Evolutionary conservation across 2,888 invertebrate species (phyloP).

Genomic region (Dryobota labecula): DNA sequence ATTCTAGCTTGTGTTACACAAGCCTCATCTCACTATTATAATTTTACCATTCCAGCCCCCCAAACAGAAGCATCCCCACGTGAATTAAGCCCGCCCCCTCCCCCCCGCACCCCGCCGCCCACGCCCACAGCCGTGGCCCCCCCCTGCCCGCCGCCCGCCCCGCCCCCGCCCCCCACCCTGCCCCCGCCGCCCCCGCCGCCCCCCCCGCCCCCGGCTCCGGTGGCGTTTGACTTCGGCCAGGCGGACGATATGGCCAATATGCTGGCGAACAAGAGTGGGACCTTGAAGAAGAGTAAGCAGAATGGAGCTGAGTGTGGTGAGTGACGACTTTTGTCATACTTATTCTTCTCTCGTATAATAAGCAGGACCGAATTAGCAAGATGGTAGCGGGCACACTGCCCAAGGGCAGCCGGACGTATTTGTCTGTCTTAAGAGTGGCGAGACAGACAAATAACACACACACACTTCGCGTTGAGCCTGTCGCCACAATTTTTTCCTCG

Average conservation of each 20-base stretch:
- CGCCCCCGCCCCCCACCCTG: constrained; percentile 50
- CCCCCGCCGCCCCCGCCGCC: constrained; percentile 74
- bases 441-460: too few species aligned
- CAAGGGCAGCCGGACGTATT: too few species aligned
- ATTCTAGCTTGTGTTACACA: too few species aligned
- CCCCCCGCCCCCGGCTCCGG: constrained; percentile 86
- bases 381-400: too few species aligned
- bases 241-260: constrained; percentile 90
- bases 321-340: not conserved
- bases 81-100: constrained; percentile 45
- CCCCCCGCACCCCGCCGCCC: constrained; percentile 48
- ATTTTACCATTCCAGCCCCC: constrained; percentile 17
- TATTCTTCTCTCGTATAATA: not conserved
- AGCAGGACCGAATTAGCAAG: too few species aligned
- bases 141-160: constrained; percentile 19
- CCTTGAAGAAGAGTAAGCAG: constrained; percentile 88
- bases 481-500: too few species aligned
- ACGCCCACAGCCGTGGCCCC: constrained; percentile 46
- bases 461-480: too few species aligned
- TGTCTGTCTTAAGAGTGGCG: too few species aligned
- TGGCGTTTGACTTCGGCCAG: constrained; percentile 69
- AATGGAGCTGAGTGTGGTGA: constrained; percentile 85
- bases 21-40: not conserved
- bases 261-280: constrained; percentile 90
- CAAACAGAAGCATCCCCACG: constrained; percentile 21